Conservation (phyloP, 2,113 vertebrate genomes). For the Nematolebias whitei region DNA sequence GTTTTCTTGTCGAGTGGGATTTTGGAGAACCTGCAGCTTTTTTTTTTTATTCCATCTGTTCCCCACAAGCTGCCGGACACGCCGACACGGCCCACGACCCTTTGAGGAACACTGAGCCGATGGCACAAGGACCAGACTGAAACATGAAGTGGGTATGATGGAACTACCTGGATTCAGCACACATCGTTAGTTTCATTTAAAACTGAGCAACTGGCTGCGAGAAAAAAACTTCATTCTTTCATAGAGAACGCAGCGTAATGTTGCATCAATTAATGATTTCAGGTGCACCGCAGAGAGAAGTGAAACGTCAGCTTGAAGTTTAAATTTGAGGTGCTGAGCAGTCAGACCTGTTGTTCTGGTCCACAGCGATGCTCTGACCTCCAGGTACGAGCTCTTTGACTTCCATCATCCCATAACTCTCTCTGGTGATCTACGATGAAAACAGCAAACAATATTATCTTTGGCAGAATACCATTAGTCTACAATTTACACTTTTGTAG, state of each 20-base stretch:
- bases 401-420: conserved; percentile 92
- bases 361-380: conserved; percentile 87
- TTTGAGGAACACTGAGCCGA: conserved; percentile 13
- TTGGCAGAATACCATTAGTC: background rate
- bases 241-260: no score
- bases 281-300: background rate
- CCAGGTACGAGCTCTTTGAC: conserved; percentile 90
- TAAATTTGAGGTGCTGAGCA: background rate
- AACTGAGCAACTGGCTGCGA: conserved; percentile 11
- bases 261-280: background rate
- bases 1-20: conserved; percentile 24
- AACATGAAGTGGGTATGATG: background rate
- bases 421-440: conserved; percentile 87
- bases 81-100: conserved; percentile 21
- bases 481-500: no score
- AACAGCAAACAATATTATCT: conserved; percentile 5
- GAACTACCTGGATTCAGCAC: conserved; percentile 1
- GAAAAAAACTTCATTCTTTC: no score
- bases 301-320: background rate
- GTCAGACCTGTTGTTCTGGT: conserved; percentile 88
- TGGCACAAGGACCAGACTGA: conserved; percentile 20
- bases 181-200: conserved; percentile 28
- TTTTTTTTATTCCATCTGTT: conserved; percentile 55
- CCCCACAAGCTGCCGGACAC: conserved; percentile 33
- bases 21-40: conserved; percentile 24